phyloP scores from a whole-genome alignment of 2,113 vertebrate species.

The Caranx ignobilis region DNA sequence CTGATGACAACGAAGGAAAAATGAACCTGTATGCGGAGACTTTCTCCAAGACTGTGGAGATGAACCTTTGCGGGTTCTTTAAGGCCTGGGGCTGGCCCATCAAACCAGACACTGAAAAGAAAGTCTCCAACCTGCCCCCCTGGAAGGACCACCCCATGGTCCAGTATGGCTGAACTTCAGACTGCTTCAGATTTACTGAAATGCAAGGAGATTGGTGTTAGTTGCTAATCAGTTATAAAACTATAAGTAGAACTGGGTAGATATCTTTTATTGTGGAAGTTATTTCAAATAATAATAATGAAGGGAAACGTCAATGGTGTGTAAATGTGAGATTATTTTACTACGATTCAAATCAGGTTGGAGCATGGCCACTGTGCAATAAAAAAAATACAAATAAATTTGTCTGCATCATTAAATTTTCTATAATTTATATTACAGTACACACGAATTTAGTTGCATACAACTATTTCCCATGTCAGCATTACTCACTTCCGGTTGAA shows the following conservation, averaged over 20 bases:
- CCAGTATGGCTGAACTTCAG: slow-evolving; percentile 44
- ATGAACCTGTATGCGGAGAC: slow-evolving; percentile 87
- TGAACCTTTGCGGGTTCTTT: slow-evolving; percentile 85
- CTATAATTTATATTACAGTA: too few species aligned
- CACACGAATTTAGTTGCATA: too few species aligned
- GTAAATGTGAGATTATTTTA: too few species aligned
- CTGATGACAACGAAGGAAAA: slow-evolving; percentile 78
- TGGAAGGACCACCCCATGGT: slow-evolving; percentile 86
- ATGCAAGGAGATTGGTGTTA: not conserved
- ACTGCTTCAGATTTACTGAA: slow-evolving; percentile 2
- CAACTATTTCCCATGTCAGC: too few species aligned
- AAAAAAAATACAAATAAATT: too few species aligned
- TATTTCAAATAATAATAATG: not conserved
- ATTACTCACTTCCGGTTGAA: too few species aligned
- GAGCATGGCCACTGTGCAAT: too few species aligned
- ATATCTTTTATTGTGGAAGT: not conserved
- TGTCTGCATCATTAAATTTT: too few species aligned
- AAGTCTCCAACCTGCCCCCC: slow-evolving; percentile 76
- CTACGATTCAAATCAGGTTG: too few species aligned
- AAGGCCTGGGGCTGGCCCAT: slow-evolving; percentile 89
- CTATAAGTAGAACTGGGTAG: not conserved
- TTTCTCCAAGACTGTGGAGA: slow-evolving; percentile 82
- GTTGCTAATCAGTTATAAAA: not conserved
- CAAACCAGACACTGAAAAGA: slow-evolving; percentile 62
- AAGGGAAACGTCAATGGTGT: not conserved